Conservation (phyloP, 2,113 vertebrate genomes). For the Blennius ocellaris region DNA sequence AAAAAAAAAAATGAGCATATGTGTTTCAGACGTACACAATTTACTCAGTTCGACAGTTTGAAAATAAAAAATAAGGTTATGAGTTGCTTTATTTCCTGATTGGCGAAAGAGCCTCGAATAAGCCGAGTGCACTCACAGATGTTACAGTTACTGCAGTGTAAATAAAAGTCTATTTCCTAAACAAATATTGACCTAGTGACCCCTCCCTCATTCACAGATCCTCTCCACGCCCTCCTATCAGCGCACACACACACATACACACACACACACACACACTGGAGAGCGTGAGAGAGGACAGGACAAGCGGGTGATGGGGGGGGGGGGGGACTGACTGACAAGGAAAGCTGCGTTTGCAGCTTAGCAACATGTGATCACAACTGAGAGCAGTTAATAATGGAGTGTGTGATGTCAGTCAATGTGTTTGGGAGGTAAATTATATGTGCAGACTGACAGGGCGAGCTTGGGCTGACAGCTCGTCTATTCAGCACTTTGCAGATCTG, state of each 20-base stretch:
- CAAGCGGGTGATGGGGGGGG: too few species aligned
- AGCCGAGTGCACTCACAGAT: background rate
- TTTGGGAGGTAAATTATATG: background rate
- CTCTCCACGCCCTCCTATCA: constrained; percentile 30
- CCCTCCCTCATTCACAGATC: constrained; percentile 37
- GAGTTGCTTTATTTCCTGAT: too few species aligned
- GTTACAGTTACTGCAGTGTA: constrained; percentile 23
- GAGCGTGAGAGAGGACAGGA: background rate
- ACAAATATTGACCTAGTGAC: constrained; percentile 74
- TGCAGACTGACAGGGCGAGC: background rate
- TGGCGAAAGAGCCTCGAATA: background rate
- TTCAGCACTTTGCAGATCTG: too few species aligned
- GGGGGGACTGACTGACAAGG: background rate
- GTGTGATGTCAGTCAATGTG: background rate
- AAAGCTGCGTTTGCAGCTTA: constrained; percentile 29
- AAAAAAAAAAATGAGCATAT: too few species aligned
- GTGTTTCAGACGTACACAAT: too few species aligned
- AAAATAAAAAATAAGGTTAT: too few species aligned
- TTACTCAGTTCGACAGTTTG: too few species aligned
- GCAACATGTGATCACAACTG: constrained; percentile 35
- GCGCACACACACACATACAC: background rate
- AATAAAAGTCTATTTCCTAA: constrained; percentile 57
- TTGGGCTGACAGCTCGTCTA: background rate
- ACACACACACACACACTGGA: background rate
- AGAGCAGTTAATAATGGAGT: constrained; percentile 15